Conservation (phyloP, 2,113 vertebrate species). For the Eidolon helvum region DNA sequence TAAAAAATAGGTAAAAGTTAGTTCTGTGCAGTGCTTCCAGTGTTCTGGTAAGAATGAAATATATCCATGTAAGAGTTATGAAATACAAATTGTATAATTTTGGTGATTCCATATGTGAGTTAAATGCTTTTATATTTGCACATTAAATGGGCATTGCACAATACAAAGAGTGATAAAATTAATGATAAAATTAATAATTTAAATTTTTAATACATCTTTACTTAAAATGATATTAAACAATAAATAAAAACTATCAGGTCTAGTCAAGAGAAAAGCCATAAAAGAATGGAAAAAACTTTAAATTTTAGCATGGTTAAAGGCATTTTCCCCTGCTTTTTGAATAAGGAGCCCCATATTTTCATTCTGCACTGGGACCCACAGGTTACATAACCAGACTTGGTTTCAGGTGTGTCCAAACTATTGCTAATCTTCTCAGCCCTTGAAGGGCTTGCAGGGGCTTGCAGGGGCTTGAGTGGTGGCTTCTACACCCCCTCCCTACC, state of each 20-base stretch:
- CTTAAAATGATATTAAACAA: background rate
- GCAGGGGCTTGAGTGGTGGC: background rate
- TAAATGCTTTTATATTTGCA: background rate
- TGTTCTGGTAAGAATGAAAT: background rate
- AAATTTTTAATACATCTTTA: background rate
- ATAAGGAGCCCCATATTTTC: background rate
- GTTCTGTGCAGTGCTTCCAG: background rate
- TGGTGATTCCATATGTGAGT: background rate
- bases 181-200: background rate
- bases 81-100: background rate
- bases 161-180: background rate
- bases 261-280: background rate
- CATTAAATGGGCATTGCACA: background rate
- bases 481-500: background rate
- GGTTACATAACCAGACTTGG: background rate
- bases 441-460: rapidly evolving
- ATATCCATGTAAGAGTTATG: background rate
- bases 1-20: background rate
- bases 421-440: background rate
- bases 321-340: background rate
- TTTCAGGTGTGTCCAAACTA: background rate
- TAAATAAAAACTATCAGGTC: background rate
- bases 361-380: background rate
- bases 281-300: background rate
- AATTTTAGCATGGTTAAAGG: background rate